Percentiles rank a stretch among this genome's conserved stretches.
These are phyloP conservation scores for Drymodes brunneopygia DNA, from an alignment of 2,113 vertebrate species.

Conservation along the genomic window DNA sequence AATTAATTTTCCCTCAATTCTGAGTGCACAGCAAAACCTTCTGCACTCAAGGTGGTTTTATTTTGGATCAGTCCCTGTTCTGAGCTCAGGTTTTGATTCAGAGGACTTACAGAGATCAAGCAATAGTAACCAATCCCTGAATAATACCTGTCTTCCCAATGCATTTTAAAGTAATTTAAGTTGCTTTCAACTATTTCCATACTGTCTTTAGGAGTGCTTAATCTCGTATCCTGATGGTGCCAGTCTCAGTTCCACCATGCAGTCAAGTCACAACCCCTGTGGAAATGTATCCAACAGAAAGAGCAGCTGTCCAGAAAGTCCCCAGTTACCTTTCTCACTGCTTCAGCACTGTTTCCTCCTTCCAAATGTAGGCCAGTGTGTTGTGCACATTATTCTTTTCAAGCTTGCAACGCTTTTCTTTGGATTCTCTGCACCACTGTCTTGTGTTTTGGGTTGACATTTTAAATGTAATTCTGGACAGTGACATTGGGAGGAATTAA, in stretches of 20 bases:
- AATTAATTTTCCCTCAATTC: background rate
- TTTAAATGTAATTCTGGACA: background rate
- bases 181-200: background rate
- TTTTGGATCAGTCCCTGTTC: background rate
- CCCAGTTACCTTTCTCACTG: background rate
- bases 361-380: background rate
- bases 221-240: background rate
- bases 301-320: background rate
- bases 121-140: background rate
- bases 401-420: background rate
- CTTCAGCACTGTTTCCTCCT: background rate
- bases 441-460: background rate
- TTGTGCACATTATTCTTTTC: background rate
- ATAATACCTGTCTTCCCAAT: background rate
- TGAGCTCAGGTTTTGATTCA: background rate
- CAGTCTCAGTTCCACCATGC: background rate
- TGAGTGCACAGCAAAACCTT: background rate
- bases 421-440: background rate
- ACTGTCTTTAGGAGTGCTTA: background rate
- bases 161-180: background rate
- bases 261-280: background rate
- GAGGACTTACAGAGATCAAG: background rate
- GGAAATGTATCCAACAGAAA: background rate
- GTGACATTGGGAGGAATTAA: background rate
- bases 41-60: background rate